Percentiles rank a stretch among this genome's conserved stretches.
phyloP scores from a whole-genome alignment of 2,888 invertebrate genomes.

The Limnephilus lunatus region DNA sequence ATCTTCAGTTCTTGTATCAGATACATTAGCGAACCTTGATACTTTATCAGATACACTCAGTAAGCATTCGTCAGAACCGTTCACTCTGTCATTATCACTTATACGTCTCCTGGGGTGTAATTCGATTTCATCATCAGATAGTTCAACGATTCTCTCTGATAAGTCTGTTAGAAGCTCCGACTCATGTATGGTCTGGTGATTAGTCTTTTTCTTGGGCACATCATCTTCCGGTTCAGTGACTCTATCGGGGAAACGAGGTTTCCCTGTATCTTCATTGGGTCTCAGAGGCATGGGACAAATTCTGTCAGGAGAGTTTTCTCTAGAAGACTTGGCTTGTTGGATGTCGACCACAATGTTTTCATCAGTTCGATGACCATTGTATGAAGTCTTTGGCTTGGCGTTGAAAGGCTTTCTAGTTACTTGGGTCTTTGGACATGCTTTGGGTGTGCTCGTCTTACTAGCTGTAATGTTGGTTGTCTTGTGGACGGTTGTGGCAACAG shows the following conservation, averaged over 20 bases:
- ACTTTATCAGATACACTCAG: constrained; percentile 84
- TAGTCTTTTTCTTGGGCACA: constrained; percentile 70
- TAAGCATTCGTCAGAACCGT: constrained; percentile 80
- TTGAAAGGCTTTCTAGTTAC: constrained; percentile 69
- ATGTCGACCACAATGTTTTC: constrained; percentile 83
- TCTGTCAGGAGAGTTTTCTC: constrained; percentile 86
- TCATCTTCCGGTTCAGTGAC: constrained; percentile 87
- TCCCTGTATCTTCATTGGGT: constrained; percentile 78
- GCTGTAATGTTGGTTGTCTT: constrained; percentile 74
- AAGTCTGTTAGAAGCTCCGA: constrained; percentile 79
- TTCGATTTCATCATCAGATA: constrained; percentile 76
- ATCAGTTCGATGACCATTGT: constrained; percentile 69
- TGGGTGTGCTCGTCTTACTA: constrained; percentile 72
- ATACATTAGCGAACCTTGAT: constrained; percentile 79
- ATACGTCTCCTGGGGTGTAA: constrained; percentile 70
- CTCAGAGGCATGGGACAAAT: constrained; percentile 83
- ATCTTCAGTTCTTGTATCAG: constrained; percentile 72
- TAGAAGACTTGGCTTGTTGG: constrained; percentile 84
- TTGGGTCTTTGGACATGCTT: constrained; percentile 70
- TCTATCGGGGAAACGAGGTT: constrained; percentile 85
- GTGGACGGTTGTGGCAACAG: constrained; percentile 64
- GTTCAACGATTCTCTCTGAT: constrained; percentile 74
- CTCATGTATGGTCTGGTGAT: constrained; percentile 76
- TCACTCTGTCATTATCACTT: constrained; percentile 71
- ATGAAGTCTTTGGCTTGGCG: constrained; percentile 69